These are phyloP conservation scores for Tetramorium parvispinum DNA, from an alignment of 1,140 invertebrate species.

Conservation along the genomic window DNA sequence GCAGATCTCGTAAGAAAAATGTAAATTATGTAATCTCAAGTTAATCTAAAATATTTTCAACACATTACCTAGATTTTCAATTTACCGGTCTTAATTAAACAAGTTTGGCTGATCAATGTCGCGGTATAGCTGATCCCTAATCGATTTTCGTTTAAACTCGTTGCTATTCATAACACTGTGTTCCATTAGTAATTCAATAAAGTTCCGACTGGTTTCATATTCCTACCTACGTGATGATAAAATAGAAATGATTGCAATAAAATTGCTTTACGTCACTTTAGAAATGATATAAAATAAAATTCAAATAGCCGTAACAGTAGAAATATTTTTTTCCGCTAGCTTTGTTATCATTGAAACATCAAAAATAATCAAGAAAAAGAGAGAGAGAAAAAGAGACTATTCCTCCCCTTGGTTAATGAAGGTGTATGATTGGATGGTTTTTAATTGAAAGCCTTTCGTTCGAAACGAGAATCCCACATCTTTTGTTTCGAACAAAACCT, in stretches of 20 bases:
- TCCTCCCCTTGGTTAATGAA: not conserved
- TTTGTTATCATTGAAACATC: not conserved
- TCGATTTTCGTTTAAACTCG: constrained; percentile 18
- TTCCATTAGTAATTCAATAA: constrained; percentile 34
- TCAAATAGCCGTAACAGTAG: not conserved
- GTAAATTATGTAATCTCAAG: not conserved
- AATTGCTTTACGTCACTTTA: not conserved
- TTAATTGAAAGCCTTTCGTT: constrained; percentile 15
- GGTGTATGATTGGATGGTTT: not conserved
- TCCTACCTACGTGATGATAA: not conserved
- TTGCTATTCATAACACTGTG: constrained; percentile 9
- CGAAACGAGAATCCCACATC: constrained; percentile 12
- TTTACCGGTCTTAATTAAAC: not conserved
- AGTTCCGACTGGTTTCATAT: not conserved
- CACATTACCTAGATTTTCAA: not conserved
- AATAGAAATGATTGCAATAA: not conserved
- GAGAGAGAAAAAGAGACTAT: no score
- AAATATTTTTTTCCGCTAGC: not conserved
- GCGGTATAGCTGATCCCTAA: not conserved
- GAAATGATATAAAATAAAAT: not conserved
- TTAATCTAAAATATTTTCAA: not conserved
- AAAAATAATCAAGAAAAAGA: not conserved
- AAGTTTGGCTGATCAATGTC: constrained; percentile 1
- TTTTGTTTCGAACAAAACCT: constrained; percentile 48
- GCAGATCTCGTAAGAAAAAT: not conserved